Evolutionary conservation across 2,888 invertebrate species (phyloP).

Genomic region (Agonopterix arenella): DNA sequence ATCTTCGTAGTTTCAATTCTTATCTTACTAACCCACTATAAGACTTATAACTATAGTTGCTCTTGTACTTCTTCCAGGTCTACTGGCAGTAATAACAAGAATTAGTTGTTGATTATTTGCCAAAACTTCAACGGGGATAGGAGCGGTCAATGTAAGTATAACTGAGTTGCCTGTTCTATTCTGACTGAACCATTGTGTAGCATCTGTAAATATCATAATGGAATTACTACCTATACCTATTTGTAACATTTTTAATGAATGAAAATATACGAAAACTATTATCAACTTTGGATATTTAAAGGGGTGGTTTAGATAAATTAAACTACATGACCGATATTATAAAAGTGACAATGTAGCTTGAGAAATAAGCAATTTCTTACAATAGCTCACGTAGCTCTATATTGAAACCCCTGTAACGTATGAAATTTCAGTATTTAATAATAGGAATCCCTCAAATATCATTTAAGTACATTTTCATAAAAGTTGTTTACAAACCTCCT

Average conservation of each 20-base stretch:
- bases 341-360: neutral
- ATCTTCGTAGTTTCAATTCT: neutral
- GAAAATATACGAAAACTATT: no score
- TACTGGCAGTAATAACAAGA: slow-evolving; percentile 18
- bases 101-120: slow-evolving; percentile 19
- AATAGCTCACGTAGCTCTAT: no score
- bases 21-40: slow-evolving; percentile 10
- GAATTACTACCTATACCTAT: no score
- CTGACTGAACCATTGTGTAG: slow-evolving; percentile 19
- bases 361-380: neutral
- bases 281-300: no score
- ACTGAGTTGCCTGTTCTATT: slow-evolving; percentile 10
- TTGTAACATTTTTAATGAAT: no score
- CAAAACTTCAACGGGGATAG: slow-evolving; percentile 20
- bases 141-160: slow-evolving; percentile 7
- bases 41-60: slow-evolving; percentile 21
- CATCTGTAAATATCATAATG: slow-evolving; percentile 7
- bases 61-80: slow-evolving; percentile 13
- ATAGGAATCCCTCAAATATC: no score
- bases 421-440: no score
- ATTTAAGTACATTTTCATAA: neutral
- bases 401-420: no score
- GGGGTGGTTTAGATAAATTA: no score
- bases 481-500: neutral
- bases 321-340: neutral